Conservation (phyloP, 2,113 vertebrate genomes). For the Leptodactylus fuscus region DNA sequence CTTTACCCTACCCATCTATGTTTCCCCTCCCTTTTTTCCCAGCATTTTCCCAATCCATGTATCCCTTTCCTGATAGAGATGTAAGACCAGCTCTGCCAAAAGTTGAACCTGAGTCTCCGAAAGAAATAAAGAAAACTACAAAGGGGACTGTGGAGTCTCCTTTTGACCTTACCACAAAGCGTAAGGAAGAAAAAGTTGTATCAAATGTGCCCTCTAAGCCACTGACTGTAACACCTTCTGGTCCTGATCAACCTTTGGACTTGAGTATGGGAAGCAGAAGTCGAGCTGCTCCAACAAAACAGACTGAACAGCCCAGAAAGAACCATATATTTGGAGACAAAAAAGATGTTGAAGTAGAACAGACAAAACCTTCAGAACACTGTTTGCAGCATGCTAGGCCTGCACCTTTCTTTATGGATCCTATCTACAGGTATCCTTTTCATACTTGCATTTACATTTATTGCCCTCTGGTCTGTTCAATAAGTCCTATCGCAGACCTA, state of each 20-base stretch:
- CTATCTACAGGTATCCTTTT: constrained; percentile 96
- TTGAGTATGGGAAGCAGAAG: constrained; percentile 91
- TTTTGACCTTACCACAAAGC: constrained; percentile 96
- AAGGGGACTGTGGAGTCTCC: constrained; percentile 88
- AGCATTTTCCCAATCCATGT: constrained; percentile 96
- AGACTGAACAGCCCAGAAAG: constrained; percentile 82
- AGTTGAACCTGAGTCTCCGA: constrained; percentile 86
- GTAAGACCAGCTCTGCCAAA: constrained; percentile 86
- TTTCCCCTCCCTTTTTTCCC: constrained; percentile 98
- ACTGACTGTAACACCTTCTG: constrained; percentile 73
- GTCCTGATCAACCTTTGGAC: constrained; percentile 94
- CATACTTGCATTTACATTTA: background rate
- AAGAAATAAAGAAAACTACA: constrained; percentile 87
- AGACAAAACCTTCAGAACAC: constrained; percentile 82
- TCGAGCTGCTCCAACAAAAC: constrained; percentile 78
- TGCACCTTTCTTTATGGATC: constrained; percentile 98
- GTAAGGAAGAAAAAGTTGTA: constrained; percentile 88
- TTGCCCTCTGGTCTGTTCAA: too few species aligned
- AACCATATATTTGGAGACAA: constrained; percentile 86
- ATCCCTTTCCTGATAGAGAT: constrained; percentile 95
- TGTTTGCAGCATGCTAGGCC: constrained; percentile 95
- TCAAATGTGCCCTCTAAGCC: constrained; percentile 79
- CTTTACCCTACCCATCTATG: constrained; percentile 96
- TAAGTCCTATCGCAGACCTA: too few species aligned
- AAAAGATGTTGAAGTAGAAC: constrained; percentile 76